Conservation (phyloP, 2,797 vertebrate genomes). For the Cirrhinus mrigala region DNA sequence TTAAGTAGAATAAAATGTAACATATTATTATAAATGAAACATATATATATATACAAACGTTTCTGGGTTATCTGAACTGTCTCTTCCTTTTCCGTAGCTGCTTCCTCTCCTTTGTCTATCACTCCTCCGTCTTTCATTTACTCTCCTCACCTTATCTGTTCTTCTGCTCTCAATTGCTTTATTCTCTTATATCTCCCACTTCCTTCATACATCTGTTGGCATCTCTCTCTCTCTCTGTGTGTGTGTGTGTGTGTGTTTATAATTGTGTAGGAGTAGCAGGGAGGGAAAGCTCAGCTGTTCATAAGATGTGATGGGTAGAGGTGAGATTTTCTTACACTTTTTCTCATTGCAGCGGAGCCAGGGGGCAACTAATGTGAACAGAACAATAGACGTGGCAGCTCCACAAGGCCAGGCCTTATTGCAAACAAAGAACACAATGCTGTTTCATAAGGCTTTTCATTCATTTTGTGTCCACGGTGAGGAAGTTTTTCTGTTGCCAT, state of each 20-base stretch:
- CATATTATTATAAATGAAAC: not conserved
- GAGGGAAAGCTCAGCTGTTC: constrained; percentile 42
- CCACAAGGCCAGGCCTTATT: constrained; percentile 24
- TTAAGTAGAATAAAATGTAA: too few species aligned
- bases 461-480: not conserved
- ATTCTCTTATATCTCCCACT: constrained; percentile 24
- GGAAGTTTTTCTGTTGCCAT: not conserved
- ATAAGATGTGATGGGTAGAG: constrained; percentile 40
- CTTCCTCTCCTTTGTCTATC: not conserved
- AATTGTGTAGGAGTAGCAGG: constrained; percentile 24
- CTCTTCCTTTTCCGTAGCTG: not conserved
- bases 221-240: not conserved
- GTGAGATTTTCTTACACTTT: constrained; percentile 47
- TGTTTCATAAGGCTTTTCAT: constrained; percentile 14
- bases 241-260: constrained; percentile 31
- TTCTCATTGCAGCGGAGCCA: constrained; percentile 36
- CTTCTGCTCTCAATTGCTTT: not conserved
- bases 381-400: constrained; percentile 23
- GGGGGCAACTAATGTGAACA: constrained; percentile 38
- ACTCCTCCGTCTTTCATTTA: constrained; percentile 29
- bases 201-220: constrained; percentile 10
- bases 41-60: not conserved
- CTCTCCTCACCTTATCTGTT: constrained; percentile 25
- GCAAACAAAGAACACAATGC: constrained; percentile 5
- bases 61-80: constrained; percentile 8